Base-by-base conservation (phyloP, 23 tunicate species). In the Trididemnum miniatum region DNA sequence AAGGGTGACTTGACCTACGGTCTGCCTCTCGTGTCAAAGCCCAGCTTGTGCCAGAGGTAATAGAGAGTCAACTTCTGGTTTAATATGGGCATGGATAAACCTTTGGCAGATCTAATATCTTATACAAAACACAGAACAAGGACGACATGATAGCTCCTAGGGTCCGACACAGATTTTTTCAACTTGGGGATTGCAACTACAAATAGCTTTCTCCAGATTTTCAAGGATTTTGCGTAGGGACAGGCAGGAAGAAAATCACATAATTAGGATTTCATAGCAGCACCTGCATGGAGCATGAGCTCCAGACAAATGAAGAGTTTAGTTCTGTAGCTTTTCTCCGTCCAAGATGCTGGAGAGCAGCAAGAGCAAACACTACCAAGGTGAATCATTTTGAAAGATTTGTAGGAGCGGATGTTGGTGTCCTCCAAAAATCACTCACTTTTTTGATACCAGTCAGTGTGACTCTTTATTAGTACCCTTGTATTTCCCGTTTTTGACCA, bases 81-180 rank as follows among this genome's bases (percentile, higher is more conserved):
- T 18, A 12, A 49, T 18, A 49, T 18, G 57, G 57, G 57, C 12
- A 49, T 49, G 57, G 18, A 49, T 49, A 49, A 49, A 18, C 57
- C 57, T 49, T 18, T 49, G 15, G 57, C 12, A 27, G 23, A 62
- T 62, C 28, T 62, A 15, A 23, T 62, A 62, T 20, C 27, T 4
- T 24, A 62, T 27, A 23, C 69, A 69, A 72, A 73, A n/a, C n/a
- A n/a, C n/a, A n/a, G 77, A 65, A 65, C 15, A 37, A 15, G 20
- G 52, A 60, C 23, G 4, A 27, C 20, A 23, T 27, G 27, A 62
- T 62, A 62, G 27, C 69, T 62, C 28, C 23, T 62, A 18, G 69
- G 27, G 69, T 62, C 69, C 4, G 20, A 4, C 69, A 62, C 28
- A 62, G 69, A 62, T 62, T 62, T 62, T 27, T 62, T 62, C 7